These are phyloP conservation scores for Oreohelix idahoensis DNA, from an alignment of 1,140 invertebrate genomes.

Conservation along the genomic window DNA sequence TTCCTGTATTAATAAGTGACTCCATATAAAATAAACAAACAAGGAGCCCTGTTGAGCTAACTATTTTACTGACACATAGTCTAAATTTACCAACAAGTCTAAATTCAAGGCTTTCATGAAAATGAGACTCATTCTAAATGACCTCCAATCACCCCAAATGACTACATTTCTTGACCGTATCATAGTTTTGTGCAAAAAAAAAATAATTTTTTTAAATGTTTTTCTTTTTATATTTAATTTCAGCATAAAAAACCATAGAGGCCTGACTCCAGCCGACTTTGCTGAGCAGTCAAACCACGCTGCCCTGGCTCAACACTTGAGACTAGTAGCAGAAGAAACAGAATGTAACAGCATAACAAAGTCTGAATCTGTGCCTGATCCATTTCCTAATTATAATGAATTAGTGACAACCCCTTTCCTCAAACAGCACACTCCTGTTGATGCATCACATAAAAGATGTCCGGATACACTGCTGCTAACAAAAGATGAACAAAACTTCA, in stretches of 20 bases:
- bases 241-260: slow-evolving; percentile 38
- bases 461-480: neutral
- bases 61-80: too few relatives aligned
- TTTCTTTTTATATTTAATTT: neutral
- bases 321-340: neutral
- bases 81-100: too few relatives aligned
- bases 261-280: slow-evolving; percentile 22
- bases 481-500: neutral
- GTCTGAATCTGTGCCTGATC: neutral
- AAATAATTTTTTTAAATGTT: too few relatives aligned
- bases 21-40: too few relatives aligned
- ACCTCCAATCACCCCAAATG: too few relatives aligned
- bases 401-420: neutral
- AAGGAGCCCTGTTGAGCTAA: too few relatives aligned
- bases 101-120: too few relatives aligned
- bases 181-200: neutral
- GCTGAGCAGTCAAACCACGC: slow-evolving; percentile 26
- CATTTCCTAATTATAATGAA: neutral
- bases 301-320: slow-evolving; percentile 22
- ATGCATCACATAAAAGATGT: too few relatives aligned
- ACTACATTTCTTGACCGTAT: too few relatives aligned
- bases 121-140: too few relatives aligned
- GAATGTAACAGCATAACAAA: neutral
- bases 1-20: too few relatives aligned
- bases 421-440: neutral